phyloP scores from a whole-genome alignment of 2,113 vertebrate genomes.

The Centropus unirufus region DNA sequence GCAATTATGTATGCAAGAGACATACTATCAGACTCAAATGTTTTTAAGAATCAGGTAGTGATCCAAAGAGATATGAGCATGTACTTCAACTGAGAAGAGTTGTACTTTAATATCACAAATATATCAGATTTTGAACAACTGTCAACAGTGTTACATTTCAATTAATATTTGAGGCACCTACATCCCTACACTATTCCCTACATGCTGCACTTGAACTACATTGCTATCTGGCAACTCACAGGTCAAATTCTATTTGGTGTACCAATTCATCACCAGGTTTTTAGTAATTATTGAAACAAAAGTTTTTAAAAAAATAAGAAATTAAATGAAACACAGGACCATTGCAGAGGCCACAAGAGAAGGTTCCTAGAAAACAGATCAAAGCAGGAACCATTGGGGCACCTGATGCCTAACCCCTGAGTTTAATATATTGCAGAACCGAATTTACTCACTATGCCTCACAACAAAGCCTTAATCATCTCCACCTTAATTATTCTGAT shows the following conservation, averaged over 20 bases:
- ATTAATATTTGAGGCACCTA: not conserved
- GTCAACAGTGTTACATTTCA: not conserved
- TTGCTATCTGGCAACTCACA: not conserved
- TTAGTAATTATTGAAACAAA: not conserved
- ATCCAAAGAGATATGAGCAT: not conserved
- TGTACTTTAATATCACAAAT: not conserved
- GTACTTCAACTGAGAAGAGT: not conserved
- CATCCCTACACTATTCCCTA: not conserved
- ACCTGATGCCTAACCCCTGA: not conserved
- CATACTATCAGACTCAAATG: not conserved
- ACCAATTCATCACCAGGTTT: not conserved
- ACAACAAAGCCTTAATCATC: not conserved
- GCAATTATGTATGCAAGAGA: not conserved
- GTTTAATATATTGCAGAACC: not conserved
- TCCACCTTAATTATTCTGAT: not conserved
- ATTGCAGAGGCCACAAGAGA: not conserved
- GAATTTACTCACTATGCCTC: not conserved
- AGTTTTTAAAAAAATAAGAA: not conserved
- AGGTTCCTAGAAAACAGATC: not conserved
- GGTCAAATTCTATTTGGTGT: not conserved
- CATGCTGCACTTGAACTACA: not conserved
- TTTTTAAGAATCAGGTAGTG: not conserved
- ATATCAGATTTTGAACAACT: not conserved
- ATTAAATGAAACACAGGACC: not conserved
- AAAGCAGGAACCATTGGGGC: not conserved